Percentiles rank a stretch among this genome's conserved stretches.
Evolutionary conservation across 1,140 invertebrate genomes (phyloP).

Genomic region (Trichoplusia ni): DNA sequence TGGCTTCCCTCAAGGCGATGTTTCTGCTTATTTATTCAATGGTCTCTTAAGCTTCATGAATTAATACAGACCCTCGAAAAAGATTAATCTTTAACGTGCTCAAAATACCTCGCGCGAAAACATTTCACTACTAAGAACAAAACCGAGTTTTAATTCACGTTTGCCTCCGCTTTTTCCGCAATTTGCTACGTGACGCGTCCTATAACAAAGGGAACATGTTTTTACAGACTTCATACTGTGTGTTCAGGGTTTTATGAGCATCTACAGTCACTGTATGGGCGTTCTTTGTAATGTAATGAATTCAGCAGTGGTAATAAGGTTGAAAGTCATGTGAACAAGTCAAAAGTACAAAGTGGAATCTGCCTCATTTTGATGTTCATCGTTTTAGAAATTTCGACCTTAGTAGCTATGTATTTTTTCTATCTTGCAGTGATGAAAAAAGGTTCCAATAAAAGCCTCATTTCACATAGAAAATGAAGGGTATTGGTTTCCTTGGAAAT

Average conservation of each 20-base stretch:
- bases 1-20: too few species aligned
- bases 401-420: too few species aligned
- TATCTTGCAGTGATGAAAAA: too few species aligned
- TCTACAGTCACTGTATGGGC: background rate
- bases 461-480: too few species aligned
- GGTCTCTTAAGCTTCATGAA: too few species aligned
- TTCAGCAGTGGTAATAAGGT: constrained; percentile 1
- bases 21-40: too few species aligned
- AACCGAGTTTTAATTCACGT: constrained; percentile 16
- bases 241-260: constrained; percentile 8
- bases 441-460: too few species aligned
- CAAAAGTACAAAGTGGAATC: background rate
- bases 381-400: too few species aligned
- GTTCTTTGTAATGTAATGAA: background rate
- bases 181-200: constrained; percentile 10
- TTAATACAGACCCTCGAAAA: too few species aligned
- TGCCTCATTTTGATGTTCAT: background rate
- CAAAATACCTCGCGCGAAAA: too few species aligned
- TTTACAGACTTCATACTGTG: background rate
- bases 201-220: background rate
- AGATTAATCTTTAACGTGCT: too few species aligned
- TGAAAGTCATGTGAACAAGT: background rate
- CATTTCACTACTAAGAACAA: constrained; percentile 7
- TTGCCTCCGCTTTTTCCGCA: background rate
- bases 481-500: background rate